phyloP scores from a whole-genome alignment of 1,140 invertebrate genomes.

The Amyelois transitella region DNA sequence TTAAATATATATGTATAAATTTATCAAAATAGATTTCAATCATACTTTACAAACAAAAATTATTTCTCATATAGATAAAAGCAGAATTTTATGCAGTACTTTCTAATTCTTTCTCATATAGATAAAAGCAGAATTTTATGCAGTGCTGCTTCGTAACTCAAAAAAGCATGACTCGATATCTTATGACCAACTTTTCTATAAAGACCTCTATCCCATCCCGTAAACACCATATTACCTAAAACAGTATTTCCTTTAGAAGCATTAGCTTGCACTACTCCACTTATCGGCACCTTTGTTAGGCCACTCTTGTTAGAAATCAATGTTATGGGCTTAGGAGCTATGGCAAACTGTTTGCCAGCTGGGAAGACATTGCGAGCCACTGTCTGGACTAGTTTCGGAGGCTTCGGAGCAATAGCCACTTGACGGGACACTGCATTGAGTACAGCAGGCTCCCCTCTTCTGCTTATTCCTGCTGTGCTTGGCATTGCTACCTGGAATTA shows the following conservation, averaged over 20 bases:
- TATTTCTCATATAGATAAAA: too few relatives aligned
- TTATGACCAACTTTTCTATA: too few relatives aligned
- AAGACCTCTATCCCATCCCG: too few relatives aligned
- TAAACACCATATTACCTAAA: slow-evolving; percentile 33
- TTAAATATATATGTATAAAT: not conserved
- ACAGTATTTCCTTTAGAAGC: slow-evolving; percentile 38
- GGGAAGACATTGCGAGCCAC: slow-evolving; percentile 15
- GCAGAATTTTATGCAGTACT: too few relatives aligned
- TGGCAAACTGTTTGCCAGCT: slow-evolving; percentile 29
- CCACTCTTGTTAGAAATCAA: slow-evolving; percentile 24
- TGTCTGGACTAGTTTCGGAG: slow-evolving; percentile 14
- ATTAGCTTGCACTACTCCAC: slow-evolving; percentile 28
- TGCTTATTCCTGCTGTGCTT: slow-evolving; percentile 11
- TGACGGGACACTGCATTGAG: slow-evolving; percentile 29
- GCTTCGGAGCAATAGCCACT: slow-evolving; percentile 66
- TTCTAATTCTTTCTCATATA: too few relatives aligned
- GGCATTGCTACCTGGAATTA: slow-evolving; percentile 30
- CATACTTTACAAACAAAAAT: too few relatives aligned
- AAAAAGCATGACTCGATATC: too few relatives aligned
- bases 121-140: too few relatives aligned
- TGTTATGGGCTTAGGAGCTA: slow-evolving; percentile 46
- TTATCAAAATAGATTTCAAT: too few relatives aligned
- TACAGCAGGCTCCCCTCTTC: not conserved
- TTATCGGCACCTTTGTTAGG: slow-evolving; percentile 49
- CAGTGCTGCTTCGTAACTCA: too few relatives aligned